These are phyloP conservation scores for Carterocephalus palaemon DNA, from an alignment of 2,888 invertebrate genomes.

Conservation along the genomic window DNA sequence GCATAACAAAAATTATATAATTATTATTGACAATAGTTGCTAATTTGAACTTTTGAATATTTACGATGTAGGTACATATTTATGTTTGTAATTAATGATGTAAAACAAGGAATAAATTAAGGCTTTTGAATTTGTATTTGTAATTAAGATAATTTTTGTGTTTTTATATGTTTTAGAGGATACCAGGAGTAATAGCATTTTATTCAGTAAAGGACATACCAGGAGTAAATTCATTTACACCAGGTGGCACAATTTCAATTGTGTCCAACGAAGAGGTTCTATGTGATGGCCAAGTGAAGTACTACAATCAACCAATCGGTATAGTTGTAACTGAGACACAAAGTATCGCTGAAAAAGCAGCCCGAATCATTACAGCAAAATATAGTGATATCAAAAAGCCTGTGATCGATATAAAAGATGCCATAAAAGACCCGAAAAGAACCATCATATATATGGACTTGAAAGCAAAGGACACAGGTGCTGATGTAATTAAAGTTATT, in stretches of 20 bases:
- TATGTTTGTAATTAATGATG: too few species aligned
- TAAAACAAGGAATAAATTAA: too few species aligned
- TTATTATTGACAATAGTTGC: too few species aligned
- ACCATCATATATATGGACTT: conserved; percentile 29
- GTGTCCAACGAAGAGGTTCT: conserved; percentile 64
- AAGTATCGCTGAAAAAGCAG: conserved; percentile 74
- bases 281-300: conserved; percentile 42
- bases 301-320: conserved; percentile 50
- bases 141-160: too few species aligned
- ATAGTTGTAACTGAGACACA: conserved; percentile 79
- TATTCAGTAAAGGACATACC: conserved; percentile 82
- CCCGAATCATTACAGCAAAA: conserved; percentile 73
- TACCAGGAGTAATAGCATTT: conserved; percentile 81
- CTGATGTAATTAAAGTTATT: conserved; percentile 57
- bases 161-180: conserved; percentile 62
- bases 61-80: too few species aligned
- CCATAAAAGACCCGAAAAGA: conserved; percentile 39
- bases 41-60: too few species aligned
- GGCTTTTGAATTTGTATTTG: too few species aligned
- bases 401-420: conserved; percentile 42
- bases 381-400: conserved; percentile 63
- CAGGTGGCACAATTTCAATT: conserved; percentile 31
- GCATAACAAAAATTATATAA: too few species aligned
- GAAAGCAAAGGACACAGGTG: conserved; percentile 46
- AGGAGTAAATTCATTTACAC: conserved; percentile 80